Evolutionary conservation across 2,113 vertebrate species (phyloP).

Genomic region (Emydura subglobosa): DNA sequence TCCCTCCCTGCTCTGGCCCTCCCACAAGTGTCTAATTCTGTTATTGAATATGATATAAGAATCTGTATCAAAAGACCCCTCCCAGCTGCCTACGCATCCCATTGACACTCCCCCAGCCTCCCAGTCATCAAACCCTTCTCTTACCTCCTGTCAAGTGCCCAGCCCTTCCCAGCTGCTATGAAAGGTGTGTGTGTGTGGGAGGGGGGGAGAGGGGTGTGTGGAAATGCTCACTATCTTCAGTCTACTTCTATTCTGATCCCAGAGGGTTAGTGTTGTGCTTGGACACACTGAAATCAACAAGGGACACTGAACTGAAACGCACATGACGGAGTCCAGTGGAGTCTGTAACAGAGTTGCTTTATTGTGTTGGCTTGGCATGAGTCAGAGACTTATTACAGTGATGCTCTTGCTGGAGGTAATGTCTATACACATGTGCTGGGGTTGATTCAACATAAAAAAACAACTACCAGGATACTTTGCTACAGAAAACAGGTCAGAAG

Average conservation of each 20-base stretch:
- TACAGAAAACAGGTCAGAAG: neutral
- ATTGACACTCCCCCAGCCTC: neutral
- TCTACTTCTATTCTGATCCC: neutral
- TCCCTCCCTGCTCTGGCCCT: neutral
- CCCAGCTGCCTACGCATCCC: neutral
- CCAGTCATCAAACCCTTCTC: neutral
- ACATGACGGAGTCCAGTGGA: neutral
- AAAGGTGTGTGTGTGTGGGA: neutral
- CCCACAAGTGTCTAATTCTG: neutral
- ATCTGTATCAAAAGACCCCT: neutral
- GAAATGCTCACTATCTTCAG: neutral
- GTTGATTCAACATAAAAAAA: neutral
- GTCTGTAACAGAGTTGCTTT: neutral
- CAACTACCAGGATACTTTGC: neutral
- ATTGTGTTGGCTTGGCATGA: neutral
- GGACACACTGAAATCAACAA: neutral
- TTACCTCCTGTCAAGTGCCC: neutral
- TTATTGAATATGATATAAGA: neutral
- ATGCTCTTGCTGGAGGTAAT: neutral
- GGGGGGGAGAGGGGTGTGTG: no score
- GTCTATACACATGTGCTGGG: rapidly evolving
- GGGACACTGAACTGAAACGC: neutral
- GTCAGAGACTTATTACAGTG: neutral
- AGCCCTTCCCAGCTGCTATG: neutral
- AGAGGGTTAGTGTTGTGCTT: neutral